These are phyloP conservation scores for Acrobasis consociella DNA, from an alignment of 2,888 invertebrate genomes.

Conservation along the genomic window DNA sequence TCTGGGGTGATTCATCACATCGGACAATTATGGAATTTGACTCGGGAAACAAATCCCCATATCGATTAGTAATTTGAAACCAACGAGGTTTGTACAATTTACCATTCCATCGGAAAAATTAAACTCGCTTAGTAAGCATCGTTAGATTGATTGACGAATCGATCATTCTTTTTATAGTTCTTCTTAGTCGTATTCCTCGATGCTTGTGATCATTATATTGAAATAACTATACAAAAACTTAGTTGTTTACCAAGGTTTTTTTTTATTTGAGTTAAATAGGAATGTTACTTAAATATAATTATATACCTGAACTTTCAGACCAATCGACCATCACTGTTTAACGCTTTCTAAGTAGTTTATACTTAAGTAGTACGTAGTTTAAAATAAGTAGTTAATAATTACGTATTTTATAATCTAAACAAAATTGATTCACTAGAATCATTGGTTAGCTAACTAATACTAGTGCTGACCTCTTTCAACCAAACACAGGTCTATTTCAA, in stretches of 20 bases:
- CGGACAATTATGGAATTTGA: slow-evolving; percentile 67
- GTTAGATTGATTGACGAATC: slow-evolving; percentile 10
- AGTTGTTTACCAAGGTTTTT: no score
- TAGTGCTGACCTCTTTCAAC: slow-evolving; percentile 43
- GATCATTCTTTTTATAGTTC: slow-evolving; percentile 7
- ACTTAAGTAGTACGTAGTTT: no score
- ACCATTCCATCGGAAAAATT: slow-evolving; percentile 19
- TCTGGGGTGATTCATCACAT: slow-evolving; percentile 75
- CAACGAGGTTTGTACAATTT: slow-evolving; percentile 50
- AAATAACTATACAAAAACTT: no score
- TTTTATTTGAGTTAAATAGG: no score
- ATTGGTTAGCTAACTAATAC: neutral
- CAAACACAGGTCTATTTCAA: slow-evolving; percentile 55
- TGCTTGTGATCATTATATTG: no score
- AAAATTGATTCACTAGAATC: neutral
- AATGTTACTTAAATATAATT: no score
- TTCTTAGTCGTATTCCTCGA: neutral
- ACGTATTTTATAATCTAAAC: no score
- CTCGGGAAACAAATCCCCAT: slow-evolving; percentile 70
- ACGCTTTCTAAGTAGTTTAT: no score
- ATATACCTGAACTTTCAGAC: no score
- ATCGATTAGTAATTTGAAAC: slow-evolving; percentile 76
- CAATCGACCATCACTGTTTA: no score
- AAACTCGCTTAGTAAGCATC: slow-evolving; percentile 18
- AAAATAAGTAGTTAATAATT: no score